Base-by-base conservation (phyloP, 1,140 invertebrate genomes). In the Cydia amplana region DNA sequence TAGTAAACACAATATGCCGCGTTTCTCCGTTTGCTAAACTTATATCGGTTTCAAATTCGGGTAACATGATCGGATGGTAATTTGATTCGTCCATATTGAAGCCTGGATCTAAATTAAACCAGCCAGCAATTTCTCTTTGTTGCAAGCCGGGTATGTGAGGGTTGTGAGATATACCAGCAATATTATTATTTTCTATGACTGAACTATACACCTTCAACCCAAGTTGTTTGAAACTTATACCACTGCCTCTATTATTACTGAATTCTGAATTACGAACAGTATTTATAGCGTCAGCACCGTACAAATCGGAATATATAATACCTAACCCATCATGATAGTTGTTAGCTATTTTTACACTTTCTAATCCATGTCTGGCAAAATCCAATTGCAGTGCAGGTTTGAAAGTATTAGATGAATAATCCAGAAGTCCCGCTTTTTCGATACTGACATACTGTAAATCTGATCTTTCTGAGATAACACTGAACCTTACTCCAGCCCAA, bases 381-480 rank as follows among this genome's bases (percentile, higher is more conserved):
- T 99, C 99, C 75, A 99, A 97, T 93, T 99, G 98, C 2, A 99
- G 90, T 0, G 98, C 99, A 65, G 97, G 97, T 87, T 97, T 98
- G 81, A 99, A 99, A 3, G 94, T 88, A 89, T 97, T 97, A 0
- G 97, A 98, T 0, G 97, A 95, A 87, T 98, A 99, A 93, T 99
- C 99, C 18, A 99, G 94, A 0, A 99, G 93, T 0, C 99, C 99
- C 5, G 98, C 98, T 91, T 96, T 96, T 91, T 99, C 97, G 73
- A 99, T 96, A 6, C 96, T 96, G 5, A 98, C 94, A 83, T 96
- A 97, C 85, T 98, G 97, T n/a, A 99, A 91, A 82, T 97, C 96
- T 51, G 96, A 96, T 80, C 97, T 94, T 82, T 97, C 96, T 0
- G 98, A 96, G 6, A 98, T 93, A 72, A 97, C 97, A 72, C 98